A percentile compares a stretch with the other conserved stretches of the same genome.
phyloP scores from a whole-genome alignment of 2,888 invertebrate species.

The Iselma pallidipennis region DNA sequence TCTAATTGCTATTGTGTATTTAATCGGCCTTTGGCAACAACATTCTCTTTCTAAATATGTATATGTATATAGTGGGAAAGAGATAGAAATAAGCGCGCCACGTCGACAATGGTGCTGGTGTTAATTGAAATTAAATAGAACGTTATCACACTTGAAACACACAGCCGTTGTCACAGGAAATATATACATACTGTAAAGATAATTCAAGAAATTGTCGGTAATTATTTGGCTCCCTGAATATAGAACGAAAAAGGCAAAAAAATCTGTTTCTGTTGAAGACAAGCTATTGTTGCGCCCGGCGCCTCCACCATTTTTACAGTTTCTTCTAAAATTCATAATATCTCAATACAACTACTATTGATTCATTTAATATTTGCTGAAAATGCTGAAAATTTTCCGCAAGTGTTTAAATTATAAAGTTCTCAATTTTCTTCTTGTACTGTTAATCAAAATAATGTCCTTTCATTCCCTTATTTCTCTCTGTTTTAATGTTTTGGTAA shows the following conservation, averaged over 20 bases:
- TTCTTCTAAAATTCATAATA: no score
- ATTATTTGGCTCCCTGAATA: no score
- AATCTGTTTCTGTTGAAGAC: not conserved
- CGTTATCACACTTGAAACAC: not conserved
- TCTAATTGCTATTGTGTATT: conserved; percentile 6
- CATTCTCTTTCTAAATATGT: not conserved
- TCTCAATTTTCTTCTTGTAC: not conserved
- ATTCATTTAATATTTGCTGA: no score
- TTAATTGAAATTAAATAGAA: conserved; percentile 9
- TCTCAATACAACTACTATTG: no score
- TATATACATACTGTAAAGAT: not conserved
- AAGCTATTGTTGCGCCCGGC: not conserved
- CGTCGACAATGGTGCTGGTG: not conserved
- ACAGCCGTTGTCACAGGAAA: not conserved
- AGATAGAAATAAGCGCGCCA: not conserved
- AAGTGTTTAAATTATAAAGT: no score
- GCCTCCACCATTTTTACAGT: not conserved
- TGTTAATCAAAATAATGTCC: not conserved
- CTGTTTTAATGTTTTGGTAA: not conserved
- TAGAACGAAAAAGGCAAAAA: not conserved
- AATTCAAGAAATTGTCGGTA: not conserved
- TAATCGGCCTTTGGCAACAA: not conserved
- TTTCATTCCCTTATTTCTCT: not conserved
- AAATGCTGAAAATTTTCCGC: no score
- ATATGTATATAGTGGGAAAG: not conserved